Evolutionary conservation across 2,797 vertebrate species (phyloP), one percentile per base, ranked within the genome.

Genomic region (Lepus townsendii): DNA sequence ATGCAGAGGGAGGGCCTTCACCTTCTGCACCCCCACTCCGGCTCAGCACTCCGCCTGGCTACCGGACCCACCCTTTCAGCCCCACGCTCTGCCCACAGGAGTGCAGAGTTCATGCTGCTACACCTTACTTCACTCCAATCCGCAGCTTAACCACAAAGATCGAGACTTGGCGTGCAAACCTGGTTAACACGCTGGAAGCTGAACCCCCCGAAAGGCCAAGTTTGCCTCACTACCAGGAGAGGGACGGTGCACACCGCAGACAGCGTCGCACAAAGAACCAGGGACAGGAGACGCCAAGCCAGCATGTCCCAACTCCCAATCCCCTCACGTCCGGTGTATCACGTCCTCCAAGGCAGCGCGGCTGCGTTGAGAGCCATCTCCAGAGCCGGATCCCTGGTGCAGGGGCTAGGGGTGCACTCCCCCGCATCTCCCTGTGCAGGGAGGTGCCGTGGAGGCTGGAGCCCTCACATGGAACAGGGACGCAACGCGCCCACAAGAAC

Each of bases 141-240:
- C 73, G 69, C 68, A 79, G 87, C 30, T 38, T 27, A 24, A n/a
- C 88, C 60, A 20, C 16, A 1, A 71, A 20, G 7, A 30, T 47
- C 22, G 0, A 65, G 90, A 62, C 0, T 0, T 0, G 12, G 26
- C 38, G 19, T 0, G 38, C 52, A 42, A 17, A 8, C 32, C 27
- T 5, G 20, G 73, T 52, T 1, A 42, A 26, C 8, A 19, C 3
- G 62, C 2, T 6, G 50, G 50, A 52, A 69, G 85, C 62, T 42
- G 62, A 54, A 35, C 35, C 35, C 30, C 24, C 10, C 4, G 1
- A 3, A 4, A 22, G 4, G 14, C 72, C 24, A 32, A 60, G 75
- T 1, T 13, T 1, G 27, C 12, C 1, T 5, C 32, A 63, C 38
- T 26, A 3, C 52, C 35, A 65, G 30, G 35, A 75, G 24, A 57